Percentiles rank a stretch among this genome's conserved stretches.
Evolutionary conservation across 2,113 vertebrate genomes (phyloP).

Genomic region (Oxyura jamaicensis): DNA sequence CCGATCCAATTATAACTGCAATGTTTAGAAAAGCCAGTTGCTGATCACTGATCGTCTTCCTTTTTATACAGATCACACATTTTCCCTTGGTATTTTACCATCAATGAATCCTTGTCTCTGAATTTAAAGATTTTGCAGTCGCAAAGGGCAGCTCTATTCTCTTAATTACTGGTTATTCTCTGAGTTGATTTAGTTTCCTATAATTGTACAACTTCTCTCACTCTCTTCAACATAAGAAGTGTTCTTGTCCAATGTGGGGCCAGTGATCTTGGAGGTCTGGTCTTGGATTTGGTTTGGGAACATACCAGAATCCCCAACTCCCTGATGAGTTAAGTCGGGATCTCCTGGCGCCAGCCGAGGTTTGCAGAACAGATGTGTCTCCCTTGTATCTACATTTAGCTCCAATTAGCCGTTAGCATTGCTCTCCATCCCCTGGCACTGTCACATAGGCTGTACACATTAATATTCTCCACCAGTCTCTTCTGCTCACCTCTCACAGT

Average conservation of each 20-base stretch:
- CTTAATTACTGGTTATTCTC: not conserved
- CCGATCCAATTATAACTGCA: not conserved
- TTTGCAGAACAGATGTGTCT: not conserved
- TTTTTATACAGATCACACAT: not conserved
- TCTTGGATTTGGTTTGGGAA: not conserved
- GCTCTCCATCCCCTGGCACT: not conserved
- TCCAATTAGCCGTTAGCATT: not conserved
- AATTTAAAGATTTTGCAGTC: not conserved
- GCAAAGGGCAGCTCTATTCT: not conserved
- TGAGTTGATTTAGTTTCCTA: not conserved
- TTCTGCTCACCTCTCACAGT: not conserved
- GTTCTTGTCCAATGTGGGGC: not conserved
- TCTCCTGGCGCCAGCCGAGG: not conserved
- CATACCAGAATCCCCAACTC: rapidly evolving
- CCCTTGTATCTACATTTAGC: not conserved
- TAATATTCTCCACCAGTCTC: not conserved
- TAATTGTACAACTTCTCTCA: not conserved
- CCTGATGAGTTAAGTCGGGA: not conserved
- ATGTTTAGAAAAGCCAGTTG: not conserved
- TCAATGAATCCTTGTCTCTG: not conserved
- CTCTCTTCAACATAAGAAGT: not conserved
- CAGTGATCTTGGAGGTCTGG: not conserved
- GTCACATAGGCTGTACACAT: no score
- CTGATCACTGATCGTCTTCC: not conserved
- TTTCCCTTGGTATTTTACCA: not conserved